These are phyloP conservation scores for Mizuhopecten yessoensis DNA, from an alignment of 1,140 invertebrate species.

Conservation along the genomic window DNA sequence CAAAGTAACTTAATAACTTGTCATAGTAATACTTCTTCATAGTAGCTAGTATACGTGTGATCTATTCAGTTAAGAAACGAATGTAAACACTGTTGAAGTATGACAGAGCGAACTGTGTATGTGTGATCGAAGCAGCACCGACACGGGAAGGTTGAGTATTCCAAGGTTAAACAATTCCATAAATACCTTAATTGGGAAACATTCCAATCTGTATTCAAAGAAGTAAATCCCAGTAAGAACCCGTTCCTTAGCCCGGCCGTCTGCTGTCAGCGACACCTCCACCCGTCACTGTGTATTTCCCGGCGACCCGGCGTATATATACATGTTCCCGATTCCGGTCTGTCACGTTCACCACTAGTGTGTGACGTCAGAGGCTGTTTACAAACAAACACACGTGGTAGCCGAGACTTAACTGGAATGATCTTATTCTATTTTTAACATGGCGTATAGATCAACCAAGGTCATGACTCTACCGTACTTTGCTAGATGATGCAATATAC, in stretches of 20 bases:
- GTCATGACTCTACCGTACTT: no score
- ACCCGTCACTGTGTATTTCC: not conserved
- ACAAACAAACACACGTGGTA: not conserved
- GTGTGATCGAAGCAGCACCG: not conserved
- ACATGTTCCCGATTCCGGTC: not conserved
- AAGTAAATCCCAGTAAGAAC: not conserved
- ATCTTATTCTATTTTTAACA: no score
- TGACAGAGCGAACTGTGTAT: not conserved
- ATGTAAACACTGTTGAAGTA: not conserved
- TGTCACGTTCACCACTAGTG: not conserved
- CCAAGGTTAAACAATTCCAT: not conserved
- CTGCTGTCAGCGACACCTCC: not conserved
- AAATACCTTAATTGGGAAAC: slow-evolving; percentile 5
- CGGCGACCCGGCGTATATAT: not conserved
- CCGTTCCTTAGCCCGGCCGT: not conserved
- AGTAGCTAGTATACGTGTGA: not conserved
- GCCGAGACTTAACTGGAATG: not conserved
- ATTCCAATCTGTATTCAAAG: not conserved
- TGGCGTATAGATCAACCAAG: no score
- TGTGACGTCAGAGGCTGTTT: not conserved
- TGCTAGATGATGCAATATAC: no score
- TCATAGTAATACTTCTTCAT: not conserved
- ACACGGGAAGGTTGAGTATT: not conserved
- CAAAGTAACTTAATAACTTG: not conserved
- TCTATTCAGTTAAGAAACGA: not conserved